Percentiles rank a stretch among this genome's conserved stretches.
Conservation (phyloP, 23 tunicate species). For the Clavelina lepadiformis region DNA sequence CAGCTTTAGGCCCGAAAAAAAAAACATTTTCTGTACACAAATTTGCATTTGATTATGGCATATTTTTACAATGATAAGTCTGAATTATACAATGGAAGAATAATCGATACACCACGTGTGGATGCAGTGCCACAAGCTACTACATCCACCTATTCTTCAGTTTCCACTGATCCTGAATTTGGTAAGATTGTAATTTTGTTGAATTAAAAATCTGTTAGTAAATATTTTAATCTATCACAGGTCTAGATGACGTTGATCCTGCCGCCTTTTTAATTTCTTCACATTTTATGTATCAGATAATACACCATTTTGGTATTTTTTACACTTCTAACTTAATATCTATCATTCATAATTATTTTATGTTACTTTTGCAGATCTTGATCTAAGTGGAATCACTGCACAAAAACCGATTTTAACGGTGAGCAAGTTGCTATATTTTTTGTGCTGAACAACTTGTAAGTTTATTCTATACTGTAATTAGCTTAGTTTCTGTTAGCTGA, state of each 20-base stretch:
- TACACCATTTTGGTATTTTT: not conserved
- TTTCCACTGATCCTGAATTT: slow-evolving; percentile 36
- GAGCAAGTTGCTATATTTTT: too few species aligned
- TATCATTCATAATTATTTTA: too few species aligned
- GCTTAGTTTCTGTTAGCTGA: too few species aligned
- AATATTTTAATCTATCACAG: not conserved
- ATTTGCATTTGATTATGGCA: too few species aligned
- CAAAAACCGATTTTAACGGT: slow-evolving; percentile 41
- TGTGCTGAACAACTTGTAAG: too few species aligned
- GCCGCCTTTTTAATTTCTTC: not conserved
- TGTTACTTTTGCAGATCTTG: slow-evolving; percentile 39
- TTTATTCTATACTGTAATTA: too few species aligned
- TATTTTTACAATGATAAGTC: too few species aligned
- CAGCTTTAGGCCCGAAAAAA: too few species aligned
- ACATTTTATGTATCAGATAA: too few species aligned
- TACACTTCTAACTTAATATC: not conserved
- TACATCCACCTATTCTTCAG: slow-evolving; percentile 15
- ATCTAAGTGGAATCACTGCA: slow-evolving; percentile 41
- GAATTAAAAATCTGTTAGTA: too few species aligned
- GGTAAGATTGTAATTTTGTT: too few species aligned
- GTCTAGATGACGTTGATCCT: not conserved
- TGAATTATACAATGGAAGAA: slow-evolving; percentile 35
- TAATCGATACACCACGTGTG: slow-evolving; percentile 13
- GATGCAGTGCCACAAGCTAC: not conserved
- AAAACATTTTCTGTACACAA: too few species aligned